Conservation (phyloP, 2,888 invertebrate genomes). For the Oxystoma pomonae region DNA sequence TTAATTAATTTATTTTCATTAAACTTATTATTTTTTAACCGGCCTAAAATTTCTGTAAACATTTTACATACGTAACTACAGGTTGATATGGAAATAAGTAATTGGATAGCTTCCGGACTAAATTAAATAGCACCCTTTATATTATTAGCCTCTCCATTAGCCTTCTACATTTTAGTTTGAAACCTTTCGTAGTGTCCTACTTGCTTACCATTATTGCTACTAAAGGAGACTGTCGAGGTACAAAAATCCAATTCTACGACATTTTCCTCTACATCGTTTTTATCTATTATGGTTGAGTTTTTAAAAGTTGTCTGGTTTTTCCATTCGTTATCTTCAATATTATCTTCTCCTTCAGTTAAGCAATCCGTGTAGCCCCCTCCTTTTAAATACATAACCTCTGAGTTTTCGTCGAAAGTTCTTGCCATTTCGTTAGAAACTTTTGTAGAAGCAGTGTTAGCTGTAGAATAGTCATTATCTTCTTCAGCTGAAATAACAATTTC, state of each 20-base stretch:
- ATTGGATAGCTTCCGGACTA: too few species aligned
- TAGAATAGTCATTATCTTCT: conserved; percentile 39
- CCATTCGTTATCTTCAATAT: conserved; percentile 33
- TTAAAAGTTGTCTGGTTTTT: too few species aligned
- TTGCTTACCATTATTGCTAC: conserved; percentile 25
- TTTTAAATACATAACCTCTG: conserved; percentile 52
- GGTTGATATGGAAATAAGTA: too few species aligned
- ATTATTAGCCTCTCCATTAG: too few species aligned
- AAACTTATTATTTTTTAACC: too few species aligned
- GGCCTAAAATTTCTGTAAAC: too few species aligned
- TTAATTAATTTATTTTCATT: too few species aligned
- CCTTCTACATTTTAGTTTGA: too few species aligned
- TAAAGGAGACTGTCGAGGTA: conserved; percentile 22
- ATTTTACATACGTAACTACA: too few species aligned
- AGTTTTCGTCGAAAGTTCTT: conserved; percentile 47
- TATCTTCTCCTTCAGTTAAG: conserved; percentile 54
- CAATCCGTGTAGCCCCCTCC: conserved; percentile 41
- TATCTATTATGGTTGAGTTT: neutral
- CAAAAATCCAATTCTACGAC: conserved; percentile 18
- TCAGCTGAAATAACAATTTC: conserved; percentile 49
- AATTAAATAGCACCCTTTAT: too few species aligned
- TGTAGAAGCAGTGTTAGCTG: conserved; percentile 42
- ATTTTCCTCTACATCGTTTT: neutral
- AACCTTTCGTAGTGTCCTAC: too few species aligned
- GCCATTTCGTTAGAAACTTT: conserved; percentile 48